Base-by-base conservation (phyloP, 2,888 invertebrate genomes). In the Diarsia rubi region DNA sequence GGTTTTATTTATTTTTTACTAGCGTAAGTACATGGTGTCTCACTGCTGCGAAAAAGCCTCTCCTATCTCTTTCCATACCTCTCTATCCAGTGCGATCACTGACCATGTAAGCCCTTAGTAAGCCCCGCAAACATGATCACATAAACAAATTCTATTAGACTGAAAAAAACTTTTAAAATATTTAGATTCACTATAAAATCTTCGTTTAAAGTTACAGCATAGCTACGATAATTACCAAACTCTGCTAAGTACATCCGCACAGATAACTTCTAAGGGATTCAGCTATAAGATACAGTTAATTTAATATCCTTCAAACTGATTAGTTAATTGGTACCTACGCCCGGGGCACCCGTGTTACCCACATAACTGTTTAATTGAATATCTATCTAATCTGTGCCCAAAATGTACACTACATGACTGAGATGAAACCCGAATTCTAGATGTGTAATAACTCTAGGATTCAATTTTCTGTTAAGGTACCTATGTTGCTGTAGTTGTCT, bases 271-370 rank as follows among this genome's bases (percentile, higher is more conserved):
- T 31, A 64, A 70, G 69, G 73, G 62, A 75, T 74, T 78, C 19
- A 74, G 45, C n/a, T 77, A 45, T 45, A 64, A 78, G 72, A 72
- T n/a, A 71, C 75, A 81, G 81, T 80, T 80, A 80, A 82, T 85
- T 83, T 75, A 79, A 79, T 76, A 83, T 73, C 60, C 76, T 54
- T 76, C 74, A 79, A 76, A 82, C 78, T 87, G 81, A 83, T 69
- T 67, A 79, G 77, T 85, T 86, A 85, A 86, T 85, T 87, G 83
- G 68, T 63, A n/a, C n/a, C n/a, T n/a, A 78, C 63, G 72, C 73
- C 73, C 70, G 21, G 63, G 63, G 73, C 74, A 45, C 54, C 67
- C 64, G 62, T 57, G 68, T 60, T 73, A 69, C 77, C 77, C 59
- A 81, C 78, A 78, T 78, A 69, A 78, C 78, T 76, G 79, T 75